phyloP scores from a whole-genome alignment of 2,888 invertebrate species.

The Trachelus troglodyta region DNA sequence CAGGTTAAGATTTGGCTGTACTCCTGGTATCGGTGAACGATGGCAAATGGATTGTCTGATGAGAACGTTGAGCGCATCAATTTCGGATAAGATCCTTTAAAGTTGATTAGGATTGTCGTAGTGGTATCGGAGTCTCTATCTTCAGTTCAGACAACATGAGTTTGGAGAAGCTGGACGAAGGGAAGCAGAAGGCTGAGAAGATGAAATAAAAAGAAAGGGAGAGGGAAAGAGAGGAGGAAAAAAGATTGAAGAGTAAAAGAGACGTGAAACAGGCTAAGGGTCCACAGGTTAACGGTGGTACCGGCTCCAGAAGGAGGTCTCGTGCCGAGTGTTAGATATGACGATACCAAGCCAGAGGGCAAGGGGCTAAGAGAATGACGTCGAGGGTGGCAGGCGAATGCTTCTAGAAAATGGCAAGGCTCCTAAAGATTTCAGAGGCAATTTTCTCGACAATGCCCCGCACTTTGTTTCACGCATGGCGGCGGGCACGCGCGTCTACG shows the following conservation, averaged over 20 bases:
- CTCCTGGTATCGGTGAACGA: background rate
- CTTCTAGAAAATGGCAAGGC: slow-evolving; percentile 20
- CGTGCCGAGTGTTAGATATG: background rate
- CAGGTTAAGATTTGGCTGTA: too few relatives aligned
- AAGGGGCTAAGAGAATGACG: background rate
- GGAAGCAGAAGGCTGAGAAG: too few relatives aligned
- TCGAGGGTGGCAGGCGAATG: background rate
- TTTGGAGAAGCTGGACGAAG: slow-evolving; percentile 7
- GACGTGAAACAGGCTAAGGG: background rate
- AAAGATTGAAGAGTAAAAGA: background rate
- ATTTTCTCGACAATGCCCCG: slow-evolving; percentile 49
- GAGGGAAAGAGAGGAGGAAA: background rate
- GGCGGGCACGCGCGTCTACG: slow-evolving; percentile 22
- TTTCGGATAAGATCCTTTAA: slow-evolving; percentile 40
- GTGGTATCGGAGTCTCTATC: background rate
- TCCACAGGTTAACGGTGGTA: background rate
- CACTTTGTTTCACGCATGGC: slow-evolving; percentile 45
- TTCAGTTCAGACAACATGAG: slow-evolving; percentile 27
- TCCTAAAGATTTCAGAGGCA: slow-evolving; percentile 53
- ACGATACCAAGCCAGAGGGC: background rate
- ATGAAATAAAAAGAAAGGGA: too few relatives aligned
- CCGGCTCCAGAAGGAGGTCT: background rate
- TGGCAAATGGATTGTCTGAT: slow-evolving; percentile 22
- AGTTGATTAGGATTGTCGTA: slow-evolving; percentile 33
- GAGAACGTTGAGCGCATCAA: slow-evolving; percentile 33